A percentile compares a stretch with the other conserved stretches of the same genome.
Conservation (phyloP, 2,113 vertebrate species). For the Taxidea taxus region DNA sequence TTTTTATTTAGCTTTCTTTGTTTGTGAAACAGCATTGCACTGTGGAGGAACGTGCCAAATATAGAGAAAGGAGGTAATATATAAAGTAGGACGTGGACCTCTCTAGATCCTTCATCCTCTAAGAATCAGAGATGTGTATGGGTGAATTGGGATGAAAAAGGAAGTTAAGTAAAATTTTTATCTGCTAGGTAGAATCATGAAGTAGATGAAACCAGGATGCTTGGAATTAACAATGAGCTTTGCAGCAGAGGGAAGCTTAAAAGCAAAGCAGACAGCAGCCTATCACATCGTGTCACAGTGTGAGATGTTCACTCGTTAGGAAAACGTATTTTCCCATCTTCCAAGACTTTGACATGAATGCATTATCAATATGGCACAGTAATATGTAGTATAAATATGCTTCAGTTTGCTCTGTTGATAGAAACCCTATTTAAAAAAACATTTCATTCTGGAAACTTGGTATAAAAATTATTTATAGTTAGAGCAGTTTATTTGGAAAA, state of each 20-base stretch:
- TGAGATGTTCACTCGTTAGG: neutral
- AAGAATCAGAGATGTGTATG: neutral
- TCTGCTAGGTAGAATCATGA: neutral
- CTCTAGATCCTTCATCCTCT: neutral
- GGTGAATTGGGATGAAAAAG: slow-evolving; percentile 6
- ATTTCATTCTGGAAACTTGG: neutral
- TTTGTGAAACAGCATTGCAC: neutral
- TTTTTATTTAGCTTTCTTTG: neutral
- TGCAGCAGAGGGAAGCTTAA: neutral
- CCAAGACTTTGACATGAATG: neutral
- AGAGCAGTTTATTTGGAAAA: slow-evolving; percentile 42
- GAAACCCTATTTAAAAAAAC: neutral
- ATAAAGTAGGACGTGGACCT: neutral
- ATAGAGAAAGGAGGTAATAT: neutral
- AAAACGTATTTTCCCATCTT: neutral
- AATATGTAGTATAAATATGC: neutral
- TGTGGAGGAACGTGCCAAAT: neutral
- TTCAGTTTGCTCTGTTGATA: neutral
- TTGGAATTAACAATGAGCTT: neutral
- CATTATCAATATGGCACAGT: neutral
- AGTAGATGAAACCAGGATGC: neutral
- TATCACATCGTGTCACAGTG: neutral
- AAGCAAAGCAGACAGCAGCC: neutral
- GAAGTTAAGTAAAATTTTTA: slow-evolving; percentile 7
- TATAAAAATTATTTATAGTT: slow-evolving; percentile 13